A percentile compares a stretch with the other conserved stretches of the same genome.
phyloP scores from a whole-genome alignment of 2,888 invertebrate genomes.

The Tipula lateralis region DNA sequence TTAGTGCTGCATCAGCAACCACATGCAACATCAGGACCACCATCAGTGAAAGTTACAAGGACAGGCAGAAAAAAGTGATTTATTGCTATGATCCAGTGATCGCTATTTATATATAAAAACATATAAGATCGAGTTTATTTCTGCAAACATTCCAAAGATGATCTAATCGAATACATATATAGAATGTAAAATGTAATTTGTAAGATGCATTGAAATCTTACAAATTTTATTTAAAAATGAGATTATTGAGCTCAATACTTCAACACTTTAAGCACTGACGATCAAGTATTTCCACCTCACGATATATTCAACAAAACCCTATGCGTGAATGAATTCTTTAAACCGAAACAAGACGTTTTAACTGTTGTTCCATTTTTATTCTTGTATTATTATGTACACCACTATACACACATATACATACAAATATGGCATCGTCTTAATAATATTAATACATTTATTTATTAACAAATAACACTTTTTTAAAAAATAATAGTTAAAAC shows the following conservation, averaged over 20 bases:
- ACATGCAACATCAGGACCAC: too few species aligned
- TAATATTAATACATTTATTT: not conserved
- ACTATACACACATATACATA: not conserved
- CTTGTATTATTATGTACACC: not conserved
- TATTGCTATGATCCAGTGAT: too few species aligned
- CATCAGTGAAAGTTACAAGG: too few species aligned
- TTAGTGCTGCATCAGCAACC: too few species aligned
- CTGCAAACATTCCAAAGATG: not conserved
- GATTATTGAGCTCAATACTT: not conserved
- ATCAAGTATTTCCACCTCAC: not conserved
- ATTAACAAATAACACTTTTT: not conserved
- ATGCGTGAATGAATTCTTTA: not conserved
- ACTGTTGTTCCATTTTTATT: constrained; percentile 14
- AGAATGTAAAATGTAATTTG: not conserved
- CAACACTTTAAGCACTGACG: not conserved
- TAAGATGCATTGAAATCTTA: not conserved
- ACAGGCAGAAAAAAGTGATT: too few species aligned
- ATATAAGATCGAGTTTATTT: not conserved
- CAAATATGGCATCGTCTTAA: not conserved
- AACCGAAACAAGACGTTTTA: not conserved
- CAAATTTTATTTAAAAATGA: not conserved
- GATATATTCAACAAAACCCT: not conserved
- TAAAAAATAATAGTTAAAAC: not conserved
- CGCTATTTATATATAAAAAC: not conserved
- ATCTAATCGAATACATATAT: not conserved